Evolutionary conservation across 2,113 vertebrate genomes (phyloP).

Genomic region (Hemibagrus wyckioides): DNA sequence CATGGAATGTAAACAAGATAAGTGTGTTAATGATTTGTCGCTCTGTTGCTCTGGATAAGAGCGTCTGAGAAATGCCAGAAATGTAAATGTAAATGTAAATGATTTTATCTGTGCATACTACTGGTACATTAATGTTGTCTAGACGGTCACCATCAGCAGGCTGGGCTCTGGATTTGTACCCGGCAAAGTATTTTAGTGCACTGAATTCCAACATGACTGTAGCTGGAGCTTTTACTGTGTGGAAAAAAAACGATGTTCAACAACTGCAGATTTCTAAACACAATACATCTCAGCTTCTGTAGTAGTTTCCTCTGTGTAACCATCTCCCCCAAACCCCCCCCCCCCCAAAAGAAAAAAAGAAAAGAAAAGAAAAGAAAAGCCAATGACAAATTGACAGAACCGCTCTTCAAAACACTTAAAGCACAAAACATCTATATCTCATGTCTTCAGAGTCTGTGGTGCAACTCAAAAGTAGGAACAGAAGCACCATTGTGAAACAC

Average conservation of each 20-base stretch:
- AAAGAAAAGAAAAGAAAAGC: neutral
- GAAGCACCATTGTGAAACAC: neutral
- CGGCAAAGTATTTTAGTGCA: neutral
- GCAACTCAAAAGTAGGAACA: neutral
- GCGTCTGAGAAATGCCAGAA: too few species aligned
- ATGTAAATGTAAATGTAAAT: too few species aligned
- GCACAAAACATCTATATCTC: neutral
- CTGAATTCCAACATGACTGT: neutral
- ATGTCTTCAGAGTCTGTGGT: neutral
- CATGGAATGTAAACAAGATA: neutral
- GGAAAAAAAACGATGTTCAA: neutral
- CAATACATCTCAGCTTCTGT: neutral
- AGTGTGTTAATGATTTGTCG: neutral
- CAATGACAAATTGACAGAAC: neutral
- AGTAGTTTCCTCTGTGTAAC: too few species aligned
- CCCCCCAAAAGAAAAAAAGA: too few species aligned
- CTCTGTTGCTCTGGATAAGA: too few species aligned
- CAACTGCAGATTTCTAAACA: neutral
- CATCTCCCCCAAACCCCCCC: too few species aligned
- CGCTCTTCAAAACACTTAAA: too few species aligned
- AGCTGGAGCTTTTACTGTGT: neutral
- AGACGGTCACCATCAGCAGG: neutral
- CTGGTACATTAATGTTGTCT: neutral
- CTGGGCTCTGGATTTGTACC: neutral
- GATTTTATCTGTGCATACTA: neutral